phyloP scores from a whole-genome alignment of 2,888 invertebrate genomes.

The Amphipyra berbera region DNA sequence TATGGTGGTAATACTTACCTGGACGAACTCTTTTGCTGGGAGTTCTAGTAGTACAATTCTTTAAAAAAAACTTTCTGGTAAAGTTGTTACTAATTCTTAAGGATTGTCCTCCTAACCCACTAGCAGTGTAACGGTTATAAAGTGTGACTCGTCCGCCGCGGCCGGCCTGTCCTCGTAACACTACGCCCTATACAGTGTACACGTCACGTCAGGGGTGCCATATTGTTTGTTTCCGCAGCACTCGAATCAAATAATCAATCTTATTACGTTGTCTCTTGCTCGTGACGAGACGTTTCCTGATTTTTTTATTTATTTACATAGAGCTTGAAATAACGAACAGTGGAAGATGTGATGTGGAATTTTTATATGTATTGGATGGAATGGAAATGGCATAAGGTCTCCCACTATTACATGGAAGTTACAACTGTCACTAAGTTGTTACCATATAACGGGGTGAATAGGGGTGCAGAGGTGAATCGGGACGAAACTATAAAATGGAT shows the following conservation, averaged over 20 bases:
- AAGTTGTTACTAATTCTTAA: too few relatives aligned
- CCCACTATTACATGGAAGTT: too few relatives aligned
- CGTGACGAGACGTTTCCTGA: constrained; percentile 7
- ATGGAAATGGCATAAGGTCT: too few relatives aligned
- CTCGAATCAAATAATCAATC: constrained; percentile 39
- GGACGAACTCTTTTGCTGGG: too few relatives aligned
- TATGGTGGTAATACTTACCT: too few relatives aligned
- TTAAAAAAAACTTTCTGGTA: too few relatives aligned
- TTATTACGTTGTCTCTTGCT: constrained; percentile 22
- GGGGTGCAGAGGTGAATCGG: too few relatives aligned
- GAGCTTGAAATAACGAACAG: neutral
- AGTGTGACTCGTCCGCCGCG: constrained; percentile 21
- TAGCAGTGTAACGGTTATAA: constrained; percentile 3
- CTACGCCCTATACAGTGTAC: constrained; percentile 2
- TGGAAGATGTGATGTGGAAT: neutral
- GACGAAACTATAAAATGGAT: too few relatives aligned
- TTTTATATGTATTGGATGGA: too few relatives aligned
- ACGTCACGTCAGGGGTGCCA: constrained; percentile 24
- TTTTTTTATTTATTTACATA: constrained; percentile 8
- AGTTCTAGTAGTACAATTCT: too few relatives aligned
- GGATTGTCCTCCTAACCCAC: constrained; percentile 39
- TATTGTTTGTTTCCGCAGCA: constrained; percentile 30
- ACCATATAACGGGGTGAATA: too few relatives aligned
- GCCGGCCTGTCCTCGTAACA: constrained; percentile 29
- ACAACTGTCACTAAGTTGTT: too few relatives aligned